Base-by-base conservation (phyloP, 2,888 invertebrate species). In the Saturnia japonica region DNA sequence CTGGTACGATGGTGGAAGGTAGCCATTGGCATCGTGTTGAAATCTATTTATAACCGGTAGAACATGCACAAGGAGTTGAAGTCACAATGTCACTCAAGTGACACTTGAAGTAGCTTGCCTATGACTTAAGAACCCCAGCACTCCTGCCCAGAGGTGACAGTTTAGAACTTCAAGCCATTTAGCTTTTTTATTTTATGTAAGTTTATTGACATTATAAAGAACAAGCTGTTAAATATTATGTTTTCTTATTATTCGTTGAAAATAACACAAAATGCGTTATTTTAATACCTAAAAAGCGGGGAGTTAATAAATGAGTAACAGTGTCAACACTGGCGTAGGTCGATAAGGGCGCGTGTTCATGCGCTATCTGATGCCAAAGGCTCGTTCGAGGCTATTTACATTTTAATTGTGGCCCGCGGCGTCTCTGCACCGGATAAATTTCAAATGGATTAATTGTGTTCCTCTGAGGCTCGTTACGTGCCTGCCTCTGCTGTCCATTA, bases 401-500 rank as follows among this genome's bases (percentile, higher is more conserved):
- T 78, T 76, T 77, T 76, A 77, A 78, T 78, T 78, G 76, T 66
- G 71, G 69, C 75, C 74, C 68, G 69, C 40, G 67, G 45, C 54
- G 22, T n/a, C 57, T 2, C 40, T 74, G 76, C 76, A 74, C 73
- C 74, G 76, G 76, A 76, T 75, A 72, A 74, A 76, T 74, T 75
- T 73, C 72, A 72, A 75, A 76, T 74, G 75, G 72, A 76, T 76
- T 76, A 75, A 76, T 73, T 73, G 73, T 75, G 72, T 71, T 73
- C 67, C 71, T 25, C 51, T 12, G 19, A 25, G 43, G 70, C 19
- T 47, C 12, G 64, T 11, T 19, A 64, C 64, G 64, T n/a, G 64
- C n/a, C 40, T 62, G 64, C 64, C 57, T 28, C n/a, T 22, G 25
- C 28, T 19, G 64, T n/a, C 40, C 40, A n/a, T 4, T n/a, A 19